Conservation (phyloP, 2,888 invertebrate species). For the Gnatocerus cornutus region DNA sequence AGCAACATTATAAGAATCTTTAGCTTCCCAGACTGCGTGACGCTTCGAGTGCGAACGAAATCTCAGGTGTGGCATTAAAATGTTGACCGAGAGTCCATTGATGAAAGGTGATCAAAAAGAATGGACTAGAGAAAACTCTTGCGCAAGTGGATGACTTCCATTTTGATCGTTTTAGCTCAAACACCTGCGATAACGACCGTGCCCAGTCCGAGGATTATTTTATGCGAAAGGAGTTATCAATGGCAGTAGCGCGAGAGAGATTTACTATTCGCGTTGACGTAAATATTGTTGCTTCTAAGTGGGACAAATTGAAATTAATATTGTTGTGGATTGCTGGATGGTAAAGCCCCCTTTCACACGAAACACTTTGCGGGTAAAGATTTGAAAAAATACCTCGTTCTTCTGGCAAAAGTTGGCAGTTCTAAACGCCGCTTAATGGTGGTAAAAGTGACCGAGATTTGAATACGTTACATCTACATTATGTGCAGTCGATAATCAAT, state of each 20-base stretch:
- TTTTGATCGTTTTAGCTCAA: conserved; percentile 20
- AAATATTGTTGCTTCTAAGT: conserved; percentile 34
- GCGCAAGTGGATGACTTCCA: conserved; percentile 31
- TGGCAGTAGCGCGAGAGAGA: conserved; percentile 34
- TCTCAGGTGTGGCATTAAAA: conserved; percentile 45
- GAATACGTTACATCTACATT: conserved; percentile 44
- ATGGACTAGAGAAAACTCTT: conserved; percentile 30
- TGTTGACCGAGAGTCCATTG: conserved; percentile 45
- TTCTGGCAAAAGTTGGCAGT: no score
- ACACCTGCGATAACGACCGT: conserved; percentile 19
- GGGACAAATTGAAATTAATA: conserved; percentile 44
- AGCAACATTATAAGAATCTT: conserved; percentile 17
- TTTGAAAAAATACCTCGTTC: neutral
- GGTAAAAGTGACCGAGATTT: conserved; percentile 47
- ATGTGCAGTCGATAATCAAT: conserved; percentile 48
- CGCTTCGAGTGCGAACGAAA: conserved; percentile 41
- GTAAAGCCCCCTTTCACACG: conserved; percentile 37
- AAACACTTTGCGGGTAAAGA: conserved; percentile 1
- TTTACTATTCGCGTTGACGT: conserved; percentile 33
- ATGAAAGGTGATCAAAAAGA: conserved; percentile 43
- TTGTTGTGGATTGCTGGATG: conserved; percentile 10
- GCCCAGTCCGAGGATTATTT: conserved; percentile 1
- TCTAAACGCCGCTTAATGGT: conserved; percentile 21
- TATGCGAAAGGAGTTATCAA: conserved; percentile 38
- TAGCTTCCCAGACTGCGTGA: conserved; percentile 46